Percentiles rank a stretch among this genome's conserved stretches.
These are phyloP conservation scores for Martes flavigula DNA, from an alignment of 2,797 vertebrate genomes.

Conservation along the genomic window DNA sequence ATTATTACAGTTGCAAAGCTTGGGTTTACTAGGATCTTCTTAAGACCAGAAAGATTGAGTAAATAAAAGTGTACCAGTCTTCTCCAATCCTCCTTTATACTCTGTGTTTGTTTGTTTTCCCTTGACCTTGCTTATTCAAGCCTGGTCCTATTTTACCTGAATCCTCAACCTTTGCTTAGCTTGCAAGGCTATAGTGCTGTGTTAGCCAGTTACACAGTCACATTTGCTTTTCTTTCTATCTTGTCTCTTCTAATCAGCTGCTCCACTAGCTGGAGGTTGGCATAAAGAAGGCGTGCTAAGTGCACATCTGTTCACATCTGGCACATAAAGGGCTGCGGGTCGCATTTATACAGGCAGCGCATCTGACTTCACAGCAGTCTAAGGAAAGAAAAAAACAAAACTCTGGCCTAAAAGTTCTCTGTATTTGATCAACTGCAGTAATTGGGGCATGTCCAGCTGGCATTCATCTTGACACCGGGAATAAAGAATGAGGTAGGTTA, in stretches of 20 bases:
- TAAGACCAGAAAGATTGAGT: not conserved
- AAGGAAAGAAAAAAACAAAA: constrained; percentile 28
- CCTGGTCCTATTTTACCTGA: not conserved
- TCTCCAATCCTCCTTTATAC: not conserved
- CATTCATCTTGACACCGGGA: constrained; percentile 38
- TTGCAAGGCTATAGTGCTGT: constrained; percentile 65
- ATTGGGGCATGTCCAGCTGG: constrained; percentile 66
- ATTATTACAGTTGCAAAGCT: not conserved
- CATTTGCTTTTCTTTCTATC: constrained; percentile 39
- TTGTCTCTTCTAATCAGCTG: constrained; percentile 67
- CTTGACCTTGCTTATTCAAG: constrained; percentile 47
- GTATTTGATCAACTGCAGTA: constrained; percentile 64
- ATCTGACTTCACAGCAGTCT: constrained; percentile 77
- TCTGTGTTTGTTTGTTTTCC: constrained; percentile 14
- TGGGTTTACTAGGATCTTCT: not conserved
- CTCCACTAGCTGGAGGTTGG: constrained; percentile 46
- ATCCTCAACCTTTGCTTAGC: constrained; percentile 57
- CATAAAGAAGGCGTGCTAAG: constrained; percentile 60
- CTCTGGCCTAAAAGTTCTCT: constrained; percentile 64
- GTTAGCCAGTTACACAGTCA: constrained; percentile 31
- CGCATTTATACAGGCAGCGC: constrained; percentile 65
- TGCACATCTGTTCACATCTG: constrained; percentile 73
- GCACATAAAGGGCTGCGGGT: constrained; percentile 66
- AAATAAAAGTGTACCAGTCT: not conserved
- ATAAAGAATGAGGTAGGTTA: not conserved